Conservation (phyloP, 92 coral and sea anemone species). For the Parazoanthus atlanticus region DNA sequence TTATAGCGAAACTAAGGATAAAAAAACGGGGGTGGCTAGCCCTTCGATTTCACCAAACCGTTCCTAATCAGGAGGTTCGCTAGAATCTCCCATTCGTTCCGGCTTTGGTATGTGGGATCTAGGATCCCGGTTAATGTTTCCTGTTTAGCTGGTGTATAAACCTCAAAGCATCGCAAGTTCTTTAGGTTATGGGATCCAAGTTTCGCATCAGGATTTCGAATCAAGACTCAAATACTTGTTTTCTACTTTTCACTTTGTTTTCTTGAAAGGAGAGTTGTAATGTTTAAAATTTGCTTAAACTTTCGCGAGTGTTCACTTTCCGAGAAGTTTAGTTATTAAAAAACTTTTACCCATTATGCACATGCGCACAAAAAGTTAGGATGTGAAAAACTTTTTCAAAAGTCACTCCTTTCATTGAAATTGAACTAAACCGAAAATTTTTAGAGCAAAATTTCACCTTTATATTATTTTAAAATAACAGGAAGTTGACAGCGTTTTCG, state of each 20-base stretch:
- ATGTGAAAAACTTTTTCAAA: too few relatives aligned
- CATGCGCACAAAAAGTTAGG: not conserved
- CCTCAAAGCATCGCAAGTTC: not conserved
- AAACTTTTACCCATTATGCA: not conserved
- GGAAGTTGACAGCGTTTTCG: too few relatives aligned
- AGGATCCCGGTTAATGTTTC: constrained; percentile 31
- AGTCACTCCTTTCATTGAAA: too few relatives aligned
- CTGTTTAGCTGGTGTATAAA: not conserved
- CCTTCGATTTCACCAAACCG: constrained; percentile 90
- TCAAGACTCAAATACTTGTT: not conserved
- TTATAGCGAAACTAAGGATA: not conserved
- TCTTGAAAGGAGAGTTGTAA: too few relatives aligned
- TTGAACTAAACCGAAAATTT: too few relatives aligned
- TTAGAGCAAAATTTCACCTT: too few relatives aligned
- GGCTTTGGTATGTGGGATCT: constrained; percentile 81
- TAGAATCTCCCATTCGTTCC: constrained; percentile 94
- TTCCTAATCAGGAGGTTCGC: constrained; percentile 95
- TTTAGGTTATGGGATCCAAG: constrained; percentile 7
- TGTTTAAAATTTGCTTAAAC: too few relatives aligned
- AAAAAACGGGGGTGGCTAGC: constrained; percentile 74
- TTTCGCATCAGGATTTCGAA: not conserved
- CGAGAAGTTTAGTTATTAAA: not conserved
- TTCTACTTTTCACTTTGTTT: not conserved
- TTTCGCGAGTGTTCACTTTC: not conserved
- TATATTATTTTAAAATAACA: too few relatives aligned